phyloP scores from a whole-genome alignment of 2,888 invertebrate genomes.

The Pachliopta kotzebuea region DNA sequence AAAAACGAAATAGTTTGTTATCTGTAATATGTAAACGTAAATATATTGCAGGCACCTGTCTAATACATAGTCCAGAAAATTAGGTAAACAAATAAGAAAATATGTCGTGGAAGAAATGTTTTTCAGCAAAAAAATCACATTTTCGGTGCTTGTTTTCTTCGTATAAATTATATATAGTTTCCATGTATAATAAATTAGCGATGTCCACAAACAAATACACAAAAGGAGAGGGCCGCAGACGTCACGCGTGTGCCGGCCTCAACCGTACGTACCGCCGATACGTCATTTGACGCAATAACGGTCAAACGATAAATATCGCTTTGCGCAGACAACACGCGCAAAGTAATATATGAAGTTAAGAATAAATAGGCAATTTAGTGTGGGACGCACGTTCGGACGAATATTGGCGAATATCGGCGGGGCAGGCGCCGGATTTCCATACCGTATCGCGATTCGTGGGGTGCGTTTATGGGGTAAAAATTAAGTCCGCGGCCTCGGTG shows the following conservation, averaged over 20 bases:
- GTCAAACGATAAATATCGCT: slow-evolving; percentile 79
- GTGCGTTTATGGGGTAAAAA: slow-evolving; percentile 79
- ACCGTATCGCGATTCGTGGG: slow-evolving; percentile 76
- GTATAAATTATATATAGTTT: slow-evolving; percentile 19
- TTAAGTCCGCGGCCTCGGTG: slow-evolving; percentile 66
- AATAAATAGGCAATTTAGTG: slow-evolving; percentile 81
- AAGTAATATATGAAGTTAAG: slow-evolving; percentile 82
- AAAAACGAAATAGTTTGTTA: too few relatives aligned
- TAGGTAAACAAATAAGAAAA: not conserved
- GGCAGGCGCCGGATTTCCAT: slow-evolving; percentile 73
- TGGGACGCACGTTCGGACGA: slow-evolving; percentile 74
- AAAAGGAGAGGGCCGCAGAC: slow-evolving; percentile 32
- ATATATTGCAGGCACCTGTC: not conserved
- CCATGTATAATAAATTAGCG: slow-evolving; percentile 10
- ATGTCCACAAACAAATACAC: slow-evolving; percentile 24
- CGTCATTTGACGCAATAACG: slow-evolving; percentile 80
- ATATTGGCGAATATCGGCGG: slow-evolving; percentile 78
- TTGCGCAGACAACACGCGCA: slow-evolving; percentile 80
- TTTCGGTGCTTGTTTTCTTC: slow-evolving; percentile 11
- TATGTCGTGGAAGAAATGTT: not conserved
- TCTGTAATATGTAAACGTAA: not conserved
- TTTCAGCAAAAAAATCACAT: not conserved
- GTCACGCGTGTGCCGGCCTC: slow-evolving; percentile 59
- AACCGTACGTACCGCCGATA: slow-evolving; percentile 71
- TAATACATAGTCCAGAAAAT: not conserved